phyloP scores from a whole-genome alignment of 23 tunicate genomes.

The Corella eumyota region DNA sequence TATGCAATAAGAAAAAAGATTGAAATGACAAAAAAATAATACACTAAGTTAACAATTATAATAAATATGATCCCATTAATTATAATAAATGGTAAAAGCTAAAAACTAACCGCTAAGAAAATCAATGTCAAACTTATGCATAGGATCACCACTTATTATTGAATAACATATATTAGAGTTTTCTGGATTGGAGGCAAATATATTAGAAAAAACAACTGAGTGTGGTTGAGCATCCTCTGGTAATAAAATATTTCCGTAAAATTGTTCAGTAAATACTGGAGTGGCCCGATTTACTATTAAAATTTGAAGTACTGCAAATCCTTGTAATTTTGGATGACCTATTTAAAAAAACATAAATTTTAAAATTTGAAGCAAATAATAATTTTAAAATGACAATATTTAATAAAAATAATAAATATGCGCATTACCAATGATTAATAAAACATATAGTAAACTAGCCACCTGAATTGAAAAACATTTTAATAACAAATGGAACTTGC shows the following conservation, averaged over 20 bases:
- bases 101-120: conserved; percentile 11
- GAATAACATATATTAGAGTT: conserved; percentile 23
- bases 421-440: too few relatives aligned
- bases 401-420: too few relatives aligned
- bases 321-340: conserved; percentile 15
- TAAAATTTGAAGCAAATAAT: too few relatives aligned
- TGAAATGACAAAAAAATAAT: too few relatives aligned
- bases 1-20: too few relatives aligned
- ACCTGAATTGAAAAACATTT: neutral
- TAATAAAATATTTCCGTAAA: conserved; percentile 20
- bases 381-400: too few relatives aligned
- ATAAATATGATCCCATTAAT: too few relatives aligned
- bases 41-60: too few relatives aligned
- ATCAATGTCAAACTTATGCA: conserved; percentile 39
- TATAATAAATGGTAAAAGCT: too few relatives aligned
- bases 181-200: conserved; percentile 29
- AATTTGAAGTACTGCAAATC: conserved; percentile 6
- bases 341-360: neutral
- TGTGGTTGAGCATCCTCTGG: conserved; percentile 31
- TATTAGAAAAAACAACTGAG: conserved; percentile 29
- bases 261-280: conserved; percentile 32
- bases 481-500: conserved; percentile 6
- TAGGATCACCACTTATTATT: conserved; percentile 34
- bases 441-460: too few relatives aligned
- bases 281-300: conserved; percentile 24